A percentile compares a stretch with the other conserved stretches of the same genome.
Conservation (phyloP, 1,140 invertebrate genomes). For the Drosophila albomicans region DNA sequence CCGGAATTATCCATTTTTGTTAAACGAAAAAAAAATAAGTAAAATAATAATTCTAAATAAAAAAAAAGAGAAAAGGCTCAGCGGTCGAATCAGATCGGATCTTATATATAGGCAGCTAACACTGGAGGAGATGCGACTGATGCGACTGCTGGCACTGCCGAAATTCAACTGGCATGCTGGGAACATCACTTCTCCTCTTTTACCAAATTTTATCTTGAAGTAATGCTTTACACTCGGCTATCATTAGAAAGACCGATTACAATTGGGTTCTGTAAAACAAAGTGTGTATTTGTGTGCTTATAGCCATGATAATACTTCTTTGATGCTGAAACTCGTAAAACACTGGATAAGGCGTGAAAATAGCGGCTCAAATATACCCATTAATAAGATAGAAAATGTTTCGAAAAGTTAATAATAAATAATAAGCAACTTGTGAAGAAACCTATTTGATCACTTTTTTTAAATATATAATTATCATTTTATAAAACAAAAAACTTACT, state of each 20-base stretch:
- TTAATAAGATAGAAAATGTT: too few relatives aligned
- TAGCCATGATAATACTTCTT: neutral
- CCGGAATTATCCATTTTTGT: constrained; percentile 68
- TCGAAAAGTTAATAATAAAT: too few relatives aligned
- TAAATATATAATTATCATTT: too few relatives aligned
- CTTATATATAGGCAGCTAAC: neutral
- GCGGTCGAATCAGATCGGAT: neutral
- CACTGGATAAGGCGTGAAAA: neutral
- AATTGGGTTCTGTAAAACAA: constrained; percentile 51
- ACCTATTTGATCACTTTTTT: too few relatives aligned
- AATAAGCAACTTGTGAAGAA: too few relatives aligned
- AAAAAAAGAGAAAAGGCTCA: constrained; percentile 12
- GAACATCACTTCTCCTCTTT: constrained; percentile 15
- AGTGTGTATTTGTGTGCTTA: neutral
- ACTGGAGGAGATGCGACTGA: constrained; percentile 1
- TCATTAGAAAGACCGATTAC: constrained; percentile 50
- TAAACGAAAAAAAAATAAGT: neutral
- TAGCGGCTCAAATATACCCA: neutral
- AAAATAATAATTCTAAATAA: neutral
- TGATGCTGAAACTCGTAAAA: constrained; percentile 21
- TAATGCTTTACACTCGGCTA: constrained; percentile 19
- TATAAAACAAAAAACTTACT: too few relatives aligned
- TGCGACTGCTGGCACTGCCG: constrained; percentile 41
- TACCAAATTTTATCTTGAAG: constrained; percentile 28
- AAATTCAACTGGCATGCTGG: constrained; percentile 45